A percentile compares a stretch with the other conserved stretches of the same genome.
phyloP scores from a whole-genome alignment of 2,888 invertebrate genomes.

The Seladonia tumulorum region DNA sequence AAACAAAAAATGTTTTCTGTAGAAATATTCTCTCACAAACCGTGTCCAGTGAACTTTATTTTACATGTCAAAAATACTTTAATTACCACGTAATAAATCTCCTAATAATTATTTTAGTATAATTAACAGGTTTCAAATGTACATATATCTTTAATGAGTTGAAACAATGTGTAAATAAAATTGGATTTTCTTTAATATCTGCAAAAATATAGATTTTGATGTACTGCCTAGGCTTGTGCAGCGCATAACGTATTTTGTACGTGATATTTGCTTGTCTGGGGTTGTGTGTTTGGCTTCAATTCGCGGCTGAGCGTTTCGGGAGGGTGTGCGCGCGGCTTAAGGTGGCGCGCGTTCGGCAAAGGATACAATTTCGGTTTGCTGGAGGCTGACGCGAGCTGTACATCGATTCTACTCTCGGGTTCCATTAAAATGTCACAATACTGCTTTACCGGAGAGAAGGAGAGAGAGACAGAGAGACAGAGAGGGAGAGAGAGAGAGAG shows the following conservation, averaged over 20 bases:
- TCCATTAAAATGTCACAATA: constrained; percentile 22
- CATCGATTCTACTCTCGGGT: background rate
- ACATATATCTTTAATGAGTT: too few species aligned
- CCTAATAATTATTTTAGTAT: too few species aligned
- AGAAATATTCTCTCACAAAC: background rate
- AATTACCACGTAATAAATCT: too few species aligned
- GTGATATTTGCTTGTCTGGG: background rate
- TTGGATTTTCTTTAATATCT: too few species aligned
- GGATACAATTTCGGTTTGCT: constrained; percentile 4
- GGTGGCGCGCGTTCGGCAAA: background rate
- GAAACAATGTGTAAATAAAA: too few species aligned
- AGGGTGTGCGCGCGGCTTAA: background rate
- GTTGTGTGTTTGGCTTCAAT: background rate
- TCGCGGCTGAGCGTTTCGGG: background rate
- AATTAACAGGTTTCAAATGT: too few species aligned
- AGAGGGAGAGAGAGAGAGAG: background rate
- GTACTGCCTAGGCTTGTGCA: background rate
- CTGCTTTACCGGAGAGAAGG: background rate
- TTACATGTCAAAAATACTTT: too few species aligned
- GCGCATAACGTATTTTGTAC: background rate
- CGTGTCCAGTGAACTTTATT: background rate
- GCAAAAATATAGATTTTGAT: too few species aligned
- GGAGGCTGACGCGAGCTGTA: background rate
- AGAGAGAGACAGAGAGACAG: background rate
- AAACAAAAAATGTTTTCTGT: background rate